Base-by-base conservation (phyloP, 2,113 vertebrate genomes). In the Ptilorrhoa leucosticta region DNA sequence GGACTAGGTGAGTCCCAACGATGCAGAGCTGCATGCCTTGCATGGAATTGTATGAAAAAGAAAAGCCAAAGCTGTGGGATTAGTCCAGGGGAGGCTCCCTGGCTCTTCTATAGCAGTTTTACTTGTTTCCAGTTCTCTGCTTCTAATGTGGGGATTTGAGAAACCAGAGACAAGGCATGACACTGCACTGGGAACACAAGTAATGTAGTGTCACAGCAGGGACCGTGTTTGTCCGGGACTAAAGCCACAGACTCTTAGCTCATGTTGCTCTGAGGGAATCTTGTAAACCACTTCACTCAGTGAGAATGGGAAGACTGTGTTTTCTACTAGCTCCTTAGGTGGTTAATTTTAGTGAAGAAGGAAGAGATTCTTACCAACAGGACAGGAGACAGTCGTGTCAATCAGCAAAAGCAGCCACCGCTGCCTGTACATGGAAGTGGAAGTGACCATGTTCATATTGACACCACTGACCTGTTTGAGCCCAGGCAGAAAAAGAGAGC, bases 391-490 rank as follows among this genome's bases (percentile, higher is more conserved):
- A 6, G 96, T 96, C 0, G 98, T 97, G 58, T 98, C 97, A 65
- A 98, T 97, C 65, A 96, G 93, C 66, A 98, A 96, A n/a, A 93
- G 89, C 86, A 98, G 78, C 98, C 98, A 98, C 54, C 97, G 96
- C 91, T 98, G 96, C 64, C 95, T 98, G 90, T 98, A 98, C 97
- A 98, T 98, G 44, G 97, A 94, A 13, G 96, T 98, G 37, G 98
- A 98, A 76, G 94, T 98, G n/a, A 99, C 75, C 39, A 98, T 83
- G 48, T 97, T 97, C 98, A 99, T 98, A 8, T 97, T 97, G 28
- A 99, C 91, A 27, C 98, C 98, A 77, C 97, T 97, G 77, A 98
- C 97, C 99, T 99, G 91, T 54, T 86, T 58, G 58, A n/a, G 44
- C 73, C 54, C 33, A 90, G 77, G 57, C 37, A 82, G 61, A 83